phyloP scores from a whole-genome alignment of 1,140 invertebrate genomes.

The Megathymus violae region DNA sequence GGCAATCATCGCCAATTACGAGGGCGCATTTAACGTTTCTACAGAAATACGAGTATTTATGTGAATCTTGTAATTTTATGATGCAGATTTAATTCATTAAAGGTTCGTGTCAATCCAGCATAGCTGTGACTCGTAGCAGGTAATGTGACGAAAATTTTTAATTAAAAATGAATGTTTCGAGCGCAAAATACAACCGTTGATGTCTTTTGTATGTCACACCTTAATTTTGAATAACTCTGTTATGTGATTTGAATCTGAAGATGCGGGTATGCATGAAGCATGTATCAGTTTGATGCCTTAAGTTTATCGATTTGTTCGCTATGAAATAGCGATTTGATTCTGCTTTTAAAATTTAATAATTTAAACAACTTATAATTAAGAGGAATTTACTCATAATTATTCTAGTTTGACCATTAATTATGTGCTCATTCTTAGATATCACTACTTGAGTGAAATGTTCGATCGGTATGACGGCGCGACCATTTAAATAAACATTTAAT shows the following conservation, averaged over 20 bases:
- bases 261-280: too few relatives aligned
- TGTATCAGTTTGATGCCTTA: too few relatives aligned
- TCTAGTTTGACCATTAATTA: slow-evolving; percentile 3
- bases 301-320: too few relatives aligned
- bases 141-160: background rate
- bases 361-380: too few relatives aligned
- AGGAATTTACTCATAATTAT: background rate
- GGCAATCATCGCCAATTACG: slow-evolving; percentile 25
- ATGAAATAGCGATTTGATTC: too few relatives aligned
- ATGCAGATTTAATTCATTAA: background rate
- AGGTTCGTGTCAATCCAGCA: background rate
- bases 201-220: slow-evolving; percentile 43
- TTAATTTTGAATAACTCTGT: slow-evolving; percentile 6
- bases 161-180: too few relatives aligned
- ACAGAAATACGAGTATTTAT: slow-evolving; percentile 2
- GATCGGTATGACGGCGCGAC: background rate
- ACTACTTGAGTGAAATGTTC: slow-evolving; percentile 10
- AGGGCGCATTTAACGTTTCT: slow-evolving; percentile 21
- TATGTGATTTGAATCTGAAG: background rate
- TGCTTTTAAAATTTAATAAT: too few relatives aligned
- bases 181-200: slow-evolving; percentile 40
- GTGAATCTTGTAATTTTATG: slow-evolving; percentile 11
- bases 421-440: background rate
- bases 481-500: slow-evolving; percentile 33
- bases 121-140: background rate